Base-by-base conservation (phyloP, 2,113 vertebrate genomes). In the Phrynocephalus versicolor region DNA sequence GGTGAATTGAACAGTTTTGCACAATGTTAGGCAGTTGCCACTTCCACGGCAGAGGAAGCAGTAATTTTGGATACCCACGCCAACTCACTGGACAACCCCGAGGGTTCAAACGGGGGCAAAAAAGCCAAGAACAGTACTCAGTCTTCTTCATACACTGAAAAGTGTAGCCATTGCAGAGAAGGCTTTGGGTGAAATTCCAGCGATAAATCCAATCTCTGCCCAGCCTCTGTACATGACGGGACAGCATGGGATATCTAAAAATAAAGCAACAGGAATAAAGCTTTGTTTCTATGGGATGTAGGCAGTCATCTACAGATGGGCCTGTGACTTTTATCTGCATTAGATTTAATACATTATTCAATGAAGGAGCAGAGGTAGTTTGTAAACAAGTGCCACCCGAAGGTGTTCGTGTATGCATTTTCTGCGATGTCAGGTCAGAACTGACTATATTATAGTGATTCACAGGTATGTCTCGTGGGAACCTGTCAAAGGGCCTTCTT, bases 191-290 rank as follows among this genome's bases (percentile, higher is more conserved):
- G 55, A 90, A 79, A 70, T 94, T 95, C 94, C 95, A 92, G 78
- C 94, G 94, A 74, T 93, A 14, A 2, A 94, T 87, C 79, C 95
- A 94, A 88, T 94, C 96, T 92, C 96, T 95, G 94, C 94, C 95
- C 93, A 97, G 91, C 87, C 92, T 95, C 89, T 92, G 98, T 95
- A 97, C 75, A 13, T 95, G 94, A 84, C 93, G 96, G 79, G 96
- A 91, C 90, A 98, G 97, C 98, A 99, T 98, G 93, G 94, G 90
- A 93, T 39, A 90, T 84, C 98, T 98, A 91, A 79, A 90, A 94
- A 93, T 79, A 80, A 92, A 67, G 62, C 85, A 90, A 39, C 58
- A 76, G 88, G 70, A 73, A 30, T 62, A 37, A 81, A 51, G 41
- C 23, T 80, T 62, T n/a, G 64, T 45, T 39, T 12, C 13, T 71